phyloP scores from a whole-genome alignment of 2,888 invertebrate species.

The Auanema sp. region DNA sequence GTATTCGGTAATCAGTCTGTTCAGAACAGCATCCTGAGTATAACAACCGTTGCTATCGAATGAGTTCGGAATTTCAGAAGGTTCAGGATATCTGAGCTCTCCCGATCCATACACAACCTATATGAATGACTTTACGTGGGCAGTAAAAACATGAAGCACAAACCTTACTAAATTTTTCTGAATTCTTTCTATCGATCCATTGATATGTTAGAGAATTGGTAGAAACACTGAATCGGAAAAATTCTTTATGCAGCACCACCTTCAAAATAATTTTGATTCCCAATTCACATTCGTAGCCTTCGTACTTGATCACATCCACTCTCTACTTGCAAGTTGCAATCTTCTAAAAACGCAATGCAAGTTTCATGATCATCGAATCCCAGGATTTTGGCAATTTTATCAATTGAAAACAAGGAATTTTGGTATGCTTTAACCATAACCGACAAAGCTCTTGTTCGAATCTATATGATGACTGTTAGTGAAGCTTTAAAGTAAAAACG shows the following conservation, averaged over 20 bases:
- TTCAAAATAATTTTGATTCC: constrained; percentile 9
- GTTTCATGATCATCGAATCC: constrained; percentile 42
- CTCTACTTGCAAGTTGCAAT: too few species aligned
- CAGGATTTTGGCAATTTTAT: constrained; percentile 28
- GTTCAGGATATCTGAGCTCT: constrained; percentile 12
- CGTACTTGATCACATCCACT: background rate
- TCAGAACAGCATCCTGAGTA: constrained; percentile 34
- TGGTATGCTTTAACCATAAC: constrained; percentile 30
- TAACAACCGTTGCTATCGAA: constrained; percentile 39
- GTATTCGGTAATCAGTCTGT: constrained; percentile 1
- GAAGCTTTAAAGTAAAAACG: too few species aligned
- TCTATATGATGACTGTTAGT: too few species aligned
- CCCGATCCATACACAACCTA: constrained; percentile 27
- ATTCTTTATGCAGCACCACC: constrained; percentile 25
- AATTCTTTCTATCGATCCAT: constrained; percentile 32
- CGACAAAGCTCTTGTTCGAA: constrained; percentile 24
- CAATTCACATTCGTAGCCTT: constrained; percentile 1
- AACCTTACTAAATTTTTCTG: constrained; percentile 27
- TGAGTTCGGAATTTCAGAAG: constrained; percentile 32
- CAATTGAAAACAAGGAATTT: constrained; percentile 26
- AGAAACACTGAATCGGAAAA: background rate
- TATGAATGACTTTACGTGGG: background rate
- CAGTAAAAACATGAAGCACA: background rate
- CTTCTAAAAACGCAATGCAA: constrained; percentile 3
- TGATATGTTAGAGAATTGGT: constrained; percentile 9